Evolutionary conservation across 2,113 vertebrate species (phyloP).

Genomic region (Sminthopsis crassicaudata): DNA sequence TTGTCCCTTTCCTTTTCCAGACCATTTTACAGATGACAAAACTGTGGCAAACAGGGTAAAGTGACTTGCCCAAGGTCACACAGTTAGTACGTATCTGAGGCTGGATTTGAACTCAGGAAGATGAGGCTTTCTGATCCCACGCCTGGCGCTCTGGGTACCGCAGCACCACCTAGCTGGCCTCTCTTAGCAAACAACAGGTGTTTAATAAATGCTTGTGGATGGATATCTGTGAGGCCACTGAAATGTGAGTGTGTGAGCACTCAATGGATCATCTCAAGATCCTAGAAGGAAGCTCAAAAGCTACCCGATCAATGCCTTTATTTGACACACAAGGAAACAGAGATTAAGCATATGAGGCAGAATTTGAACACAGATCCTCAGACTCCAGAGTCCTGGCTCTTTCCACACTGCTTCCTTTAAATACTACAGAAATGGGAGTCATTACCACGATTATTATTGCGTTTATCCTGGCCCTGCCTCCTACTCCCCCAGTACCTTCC

Average conservation of each 20-base stretch:
- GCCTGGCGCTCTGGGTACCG: too few relatives aligned
- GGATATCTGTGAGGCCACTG: background rate
- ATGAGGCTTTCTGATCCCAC: too few relatives aligned
- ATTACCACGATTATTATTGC: background rate
- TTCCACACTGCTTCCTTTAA: background rate
- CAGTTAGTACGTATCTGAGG: too few relatives aligned
- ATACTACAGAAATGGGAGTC: background rate
- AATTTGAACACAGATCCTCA: background rate
- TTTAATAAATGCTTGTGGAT: background rate
- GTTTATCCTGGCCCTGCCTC: too few relatives aligned
- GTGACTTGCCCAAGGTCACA: too few relatives aligned
- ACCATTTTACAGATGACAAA: too few relatives aligned
- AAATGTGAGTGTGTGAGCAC: too few relatives aligned
- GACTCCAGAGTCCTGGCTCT: background rate
- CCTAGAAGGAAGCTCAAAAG: background rate
- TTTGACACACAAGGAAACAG: background rate
- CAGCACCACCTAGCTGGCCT: too few relatives aligned
- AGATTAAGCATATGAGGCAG: background rate
- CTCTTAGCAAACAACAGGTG: background rate
- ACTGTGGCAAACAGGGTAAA: too few relatives aligned
- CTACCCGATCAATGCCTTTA: background rate
- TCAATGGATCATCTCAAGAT: too few relatives aligned
- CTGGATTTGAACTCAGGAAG: too few relatives aligned
- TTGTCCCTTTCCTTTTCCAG: too few relatives aligned
- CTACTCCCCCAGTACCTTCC: background rate